phyloP scores from a whole-genome alignment of 2,113 vertebrate genomes.

The Gallinago media region DNA sequence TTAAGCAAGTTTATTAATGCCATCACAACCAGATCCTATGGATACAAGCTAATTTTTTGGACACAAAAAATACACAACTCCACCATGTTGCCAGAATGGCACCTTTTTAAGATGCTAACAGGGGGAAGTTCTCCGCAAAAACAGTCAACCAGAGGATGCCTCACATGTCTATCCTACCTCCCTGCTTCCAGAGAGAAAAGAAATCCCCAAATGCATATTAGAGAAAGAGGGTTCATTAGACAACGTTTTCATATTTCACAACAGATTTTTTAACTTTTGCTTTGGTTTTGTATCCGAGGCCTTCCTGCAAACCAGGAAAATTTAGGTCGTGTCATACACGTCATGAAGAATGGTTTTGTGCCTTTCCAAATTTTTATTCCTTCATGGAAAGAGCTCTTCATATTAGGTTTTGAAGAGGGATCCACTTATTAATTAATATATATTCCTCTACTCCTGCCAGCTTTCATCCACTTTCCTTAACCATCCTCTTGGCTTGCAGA shows the following conservation, averaged over 20 bases:
- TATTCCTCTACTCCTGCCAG: background rate
- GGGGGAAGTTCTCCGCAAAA: background rate
- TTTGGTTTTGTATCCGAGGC: background rate
- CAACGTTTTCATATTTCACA: background rate
- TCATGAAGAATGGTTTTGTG: background rate
- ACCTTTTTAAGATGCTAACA: background rate
- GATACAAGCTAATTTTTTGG: background rate
- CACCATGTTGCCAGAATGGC: background rate
- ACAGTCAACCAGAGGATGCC: background rate
- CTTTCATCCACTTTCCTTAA: background rate
- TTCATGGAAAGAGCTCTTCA: background rate
- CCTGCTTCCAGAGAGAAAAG: background rate
- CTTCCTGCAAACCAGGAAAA: background rate
- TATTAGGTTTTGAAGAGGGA: background rate
- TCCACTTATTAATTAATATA: background rate
- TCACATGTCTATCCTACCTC: background rate
- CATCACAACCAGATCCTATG: background rate
- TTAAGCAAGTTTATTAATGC: background rate
- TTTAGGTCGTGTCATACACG: rapidly evolving
- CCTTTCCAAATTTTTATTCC: background rate
- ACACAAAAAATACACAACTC: background rate
- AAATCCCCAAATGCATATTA: background rate
- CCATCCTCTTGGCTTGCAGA: rapidly evolving
- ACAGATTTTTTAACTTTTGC: background rate
- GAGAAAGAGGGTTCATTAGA: background rate